A percentile compares a stretch with the other conserved stretches of the same genome.
Evolutionary conservation across 2,888 invertebrate genomes (phyloP).

Genomic region (Plebejus anna): DNA sequence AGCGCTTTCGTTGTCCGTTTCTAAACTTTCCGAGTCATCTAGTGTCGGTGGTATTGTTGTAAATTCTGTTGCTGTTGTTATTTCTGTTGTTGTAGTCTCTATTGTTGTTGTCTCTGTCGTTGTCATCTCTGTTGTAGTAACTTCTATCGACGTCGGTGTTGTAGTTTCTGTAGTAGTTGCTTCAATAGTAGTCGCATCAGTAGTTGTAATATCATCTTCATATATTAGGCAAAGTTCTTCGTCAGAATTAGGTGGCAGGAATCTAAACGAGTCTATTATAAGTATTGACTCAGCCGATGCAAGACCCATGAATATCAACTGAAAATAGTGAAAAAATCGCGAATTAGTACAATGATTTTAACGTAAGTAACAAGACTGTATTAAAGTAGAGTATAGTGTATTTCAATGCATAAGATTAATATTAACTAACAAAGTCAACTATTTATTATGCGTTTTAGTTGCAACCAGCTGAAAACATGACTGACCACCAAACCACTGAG

Average conservation of each 20-base stretch:
- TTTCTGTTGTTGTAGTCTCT: background rate
- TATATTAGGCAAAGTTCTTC: constrained; percentile 34
- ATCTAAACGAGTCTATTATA: constrained; percentile 34
- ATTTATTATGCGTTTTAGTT: no score
- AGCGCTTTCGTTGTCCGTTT: background rate
- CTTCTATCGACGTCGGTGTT: background rate
- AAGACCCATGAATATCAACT: constrained; percentile 33
- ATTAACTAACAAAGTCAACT: no score
- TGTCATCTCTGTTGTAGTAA: constrained; percentile 26
- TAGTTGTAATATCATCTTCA: background rate
- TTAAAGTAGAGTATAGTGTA: no score
- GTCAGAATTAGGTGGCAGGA: constrained; percentile 29
- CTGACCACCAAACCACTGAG: no score
- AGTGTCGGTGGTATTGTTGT: background rate
- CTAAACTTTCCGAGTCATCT: background rate
- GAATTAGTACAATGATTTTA: no score
- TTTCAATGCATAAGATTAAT: no score
- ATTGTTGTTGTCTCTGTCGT: background rate
- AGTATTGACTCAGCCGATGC: constrained; percentile 31
- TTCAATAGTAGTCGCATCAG: constrained; percentile 18
- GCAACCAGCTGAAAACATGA: no score
- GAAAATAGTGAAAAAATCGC: constrained; percentile 22
- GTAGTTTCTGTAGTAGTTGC: constrained; percentile 16
- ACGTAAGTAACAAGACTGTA: no score
- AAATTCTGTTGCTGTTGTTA: constrained; percentile 10